Base-by-base conservation (phyloP, 2,797 vertebrate genomes). In the Coracias cyanogaster region DNA sequence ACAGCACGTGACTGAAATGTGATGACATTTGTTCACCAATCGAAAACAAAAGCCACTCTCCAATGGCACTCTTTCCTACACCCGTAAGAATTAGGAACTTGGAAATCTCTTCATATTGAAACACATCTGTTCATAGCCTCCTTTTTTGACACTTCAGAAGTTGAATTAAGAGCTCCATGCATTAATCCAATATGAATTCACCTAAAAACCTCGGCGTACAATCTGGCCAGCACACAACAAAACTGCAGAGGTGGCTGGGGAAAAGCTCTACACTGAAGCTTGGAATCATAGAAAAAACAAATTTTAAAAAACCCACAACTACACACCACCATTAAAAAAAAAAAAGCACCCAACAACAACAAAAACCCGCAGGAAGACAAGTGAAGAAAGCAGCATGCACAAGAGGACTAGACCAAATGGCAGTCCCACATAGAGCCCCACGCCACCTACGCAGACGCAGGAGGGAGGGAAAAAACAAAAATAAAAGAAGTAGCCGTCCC, bases 1-100 rank as follows among this genome's bases (percentile, higher is more conserved):
- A 97, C 95, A 95, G 95, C 97, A 97, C 97, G 96, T 97, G 97
- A 98, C 97, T 96, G 94, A 97, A 97, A 97, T 97, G 97, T 96
- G 98, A 98, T 98, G 97, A 98, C 97, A 98, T 98, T 87, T 97
- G 97, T 97, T 97, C 97, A 96, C 97, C 97, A 97, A 98, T 96
- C 87, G 95, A 97, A 98, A 98, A 98, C 97, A 97, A 97, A 98
- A 98, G 97, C 97, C 97, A 96, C 97, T 96, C 92, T 97, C 95
- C 94, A 96, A 89, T 95, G 96, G 96, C 86, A 97, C 82, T 95
- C 60, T 96, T 85, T 43, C 97, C 96, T 96, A 94, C 74, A 95
- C 94, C 97, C 94, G 94, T 94, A 93, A 97, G 94, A 98, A 97
- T 97, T 97, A 98, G 97, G 97, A 98, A 98, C 97, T 98, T 97